Percentiles rank a stretch among this genome's conserved stretches.
Evolutionary conservation across 92 coral and sea anemone genomes (phyloP).

Genomic region (Pocillopora grandis): DNA sequence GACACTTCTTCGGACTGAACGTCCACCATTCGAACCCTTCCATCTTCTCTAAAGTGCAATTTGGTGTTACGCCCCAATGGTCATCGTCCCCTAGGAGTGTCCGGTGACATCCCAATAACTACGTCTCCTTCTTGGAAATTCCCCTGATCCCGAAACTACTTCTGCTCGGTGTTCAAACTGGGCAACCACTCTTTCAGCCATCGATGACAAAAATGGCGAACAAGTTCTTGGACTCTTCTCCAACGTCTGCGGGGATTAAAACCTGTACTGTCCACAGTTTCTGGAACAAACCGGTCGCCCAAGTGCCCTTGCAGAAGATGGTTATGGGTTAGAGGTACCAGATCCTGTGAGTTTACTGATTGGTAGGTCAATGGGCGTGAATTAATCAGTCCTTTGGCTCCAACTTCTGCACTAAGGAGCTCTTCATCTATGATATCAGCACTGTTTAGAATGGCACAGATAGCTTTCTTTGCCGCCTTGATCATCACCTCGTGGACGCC

Average conservation of each 20-base stretch:
- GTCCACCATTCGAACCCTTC: slow-evolving; percentile 44
- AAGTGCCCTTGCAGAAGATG: slow-evolving; percentile 55
- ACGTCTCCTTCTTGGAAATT: slow-evolving; percentile 43
- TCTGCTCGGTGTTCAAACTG: slow-evolving; percentile 9
- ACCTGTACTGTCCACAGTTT: slow-evolving; percentile 8
- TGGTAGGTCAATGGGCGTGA: slow-evolving; percentile 52
- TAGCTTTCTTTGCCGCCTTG: slow-evolving; percentile 56
- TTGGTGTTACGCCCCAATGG: slow-evolving; percentile 47
- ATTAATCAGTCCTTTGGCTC: slow-evolving; percentile 58
- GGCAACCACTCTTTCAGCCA: slow-evolving; percentile 34
- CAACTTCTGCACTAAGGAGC: slow-evolving; percentile 46
- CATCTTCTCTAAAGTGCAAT: slow-evolving; percentile 43
- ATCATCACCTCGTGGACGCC: slow-evolving; percentile 57
- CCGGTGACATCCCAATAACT: slow-evolving; percentile 48
- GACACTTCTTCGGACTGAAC: slow-evolving; percentile 35
- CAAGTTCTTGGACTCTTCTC: slow-evolving; percentile 51
- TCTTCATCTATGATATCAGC: slow-evolving; percentile 55
- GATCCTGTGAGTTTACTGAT: slow-evolving; percentile 36
- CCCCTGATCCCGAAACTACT: slow-evolving; percentile 36
- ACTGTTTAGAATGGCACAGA: slow-evolving; percentile 39
- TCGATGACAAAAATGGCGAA: slow-evolving; percentile 52
- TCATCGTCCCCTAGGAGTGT: slow-evolving; percentile 47
- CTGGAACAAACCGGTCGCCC: slow-evolving; percentile 52
- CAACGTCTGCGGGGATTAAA: slow-evolving; percentile 42
- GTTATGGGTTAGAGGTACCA: slow-evolving; percentile 48